These are phyloP conservation scores for Scleropages formosus DNA, from an alignment of 2,797 vertebrate genomes.

Conservation along the genomic window DNA sequence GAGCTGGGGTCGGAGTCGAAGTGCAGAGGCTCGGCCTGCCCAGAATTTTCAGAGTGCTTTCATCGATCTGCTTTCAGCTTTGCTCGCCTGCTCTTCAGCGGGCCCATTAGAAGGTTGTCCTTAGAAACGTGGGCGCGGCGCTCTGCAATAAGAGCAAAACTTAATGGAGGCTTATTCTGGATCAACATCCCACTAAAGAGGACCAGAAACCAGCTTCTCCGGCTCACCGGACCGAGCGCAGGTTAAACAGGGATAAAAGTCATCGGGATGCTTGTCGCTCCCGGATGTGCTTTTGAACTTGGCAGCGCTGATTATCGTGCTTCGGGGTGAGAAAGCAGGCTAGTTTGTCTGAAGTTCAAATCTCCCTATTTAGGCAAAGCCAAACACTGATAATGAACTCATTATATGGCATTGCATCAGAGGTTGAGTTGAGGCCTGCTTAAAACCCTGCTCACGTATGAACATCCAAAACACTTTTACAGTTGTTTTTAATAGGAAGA, in stretches of 20 bases:
- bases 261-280: constrained; percentile 12
- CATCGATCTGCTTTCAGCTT: constrained; percentile 24
- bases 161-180: constrained; percentile 26
- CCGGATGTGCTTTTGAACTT: constrained; percentile 23
- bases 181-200: background rate
- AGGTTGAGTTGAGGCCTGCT: background rate
- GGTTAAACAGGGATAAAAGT: constrained; percentile 28
- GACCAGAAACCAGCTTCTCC: background rate
- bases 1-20: background rate
- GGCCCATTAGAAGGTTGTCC: constrained; percentile 28
- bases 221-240: constrained; percentile 10
- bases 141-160: constrained; percentile 25
- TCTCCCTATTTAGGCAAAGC: constrained; percentile 12
- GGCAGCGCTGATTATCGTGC: constrained; percentile 4
- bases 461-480: background rate
- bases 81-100: background rate
- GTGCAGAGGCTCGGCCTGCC: background rate
- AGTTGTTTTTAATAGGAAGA: background rate
- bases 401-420: constrained; percentile 8
- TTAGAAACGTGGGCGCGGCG: constrained; percentile 27
- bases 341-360: constrained; percentile 9
- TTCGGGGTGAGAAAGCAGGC: background rate
- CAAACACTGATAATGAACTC: constrained; percentile 18
- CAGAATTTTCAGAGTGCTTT: constrained; percentile 12
- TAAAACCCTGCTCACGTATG: background rate